Evolutionary conservation across 1,140 invertebrate genomes (phyloP), one percentile per base, ranked within the genome.

Genomic region (Hyposmocoma kahamanoa): DNA sequence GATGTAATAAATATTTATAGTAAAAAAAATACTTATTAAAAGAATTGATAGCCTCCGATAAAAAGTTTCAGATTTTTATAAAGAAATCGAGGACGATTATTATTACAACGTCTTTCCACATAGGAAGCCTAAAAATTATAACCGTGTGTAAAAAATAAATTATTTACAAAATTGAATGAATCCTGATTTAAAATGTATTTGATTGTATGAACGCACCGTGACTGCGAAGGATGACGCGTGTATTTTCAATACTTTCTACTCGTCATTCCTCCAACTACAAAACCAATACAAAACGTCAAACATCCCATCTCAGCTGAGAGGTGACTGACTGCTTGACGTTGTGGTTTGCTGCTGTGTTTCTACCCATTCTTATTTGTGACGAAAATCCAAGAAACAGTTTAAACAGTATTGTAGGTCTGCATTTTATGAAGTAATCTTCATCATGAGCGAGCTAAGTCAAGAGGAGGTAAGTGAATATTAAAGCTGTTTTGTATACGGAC

Each of bases 371-470:
- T 54, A 47, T 49, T 62, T 64, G 52, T 62, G 49, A 59, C 50
- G 52, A 61, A 63, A 62, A 62, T 62, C 38, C 50, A 42, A 63
- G 43, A 66, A 63, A 59, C 47, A 58, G 48, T 57, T 54, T 42
- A 32, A 41, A 39, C 41, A 53, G 19, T 59, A 53, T 52, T 62
- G 41, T 46, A 53, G 45, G 50, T 56, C 47, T 48, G 42, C 22
- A 60, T 47, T 60, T 42, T 21, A 62, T 51, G 52, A 63, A 59
- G 42, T 50, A 46, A 56, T 44, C 41, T 62, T 52, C 52, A 74
- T 52, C 56, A 93, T 93, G 91, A 93, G 91, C 87, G 92, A 93
- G 87, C 83, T 93, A 54, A 92, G 90, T 73, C 92, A 92, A 76
- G 92, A 93, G 81, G 92, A 93, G 89, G 92, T 94, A 78, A 88